A percentile compares a stretch with the other conserved stretches of the same genome.
These are phyloP conservation scores for Laticauda colubrina DNA, from an alignment of 2,113 vertebrate genomes.

Conservation along the genomic window DNA sequence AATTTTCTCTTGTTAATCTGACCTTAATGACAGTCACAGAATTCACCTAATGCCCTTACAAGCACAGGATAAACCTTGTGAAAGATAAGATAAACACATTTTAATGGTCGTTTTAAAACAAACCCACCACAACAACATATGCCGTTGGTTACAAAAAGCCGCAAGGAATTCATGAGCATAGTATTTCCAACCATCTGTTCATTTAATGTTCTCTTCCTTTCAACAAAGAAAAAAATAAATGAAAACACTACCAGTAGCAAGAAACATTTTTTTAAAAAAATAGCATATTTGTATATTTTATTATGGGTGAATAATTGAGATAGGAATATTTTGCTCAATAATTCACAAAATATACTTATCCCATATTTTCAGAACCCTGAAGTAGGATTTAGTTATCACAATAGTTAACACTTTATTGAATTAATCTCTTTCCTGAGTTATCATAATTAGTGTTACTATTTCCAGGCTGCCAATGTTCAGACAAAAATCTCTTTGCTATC, in stretches of 20 bases:
- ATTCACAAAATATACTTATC: not conserved
- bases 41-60: not conserved
- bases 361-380: not conserved
- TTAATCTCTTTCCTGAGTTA: not conserved
- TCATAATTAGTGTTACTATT: not conserved
- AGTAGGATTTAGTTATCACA: not conserved
- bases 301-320: not conserved
- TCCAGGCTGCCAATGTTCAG: not conserved
- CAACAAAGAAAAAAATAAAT: not conserved
- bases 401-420: not conserved
- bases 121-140: not conserved
- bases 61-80: not conserved
- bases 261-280: not conserved
- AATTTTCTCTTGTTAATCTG: not conserved
- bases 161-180: not conserved
- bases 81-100: not conserved
- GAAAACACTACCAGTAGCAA: not conserved
- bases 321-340: not conserved
- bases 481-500: not conserved
- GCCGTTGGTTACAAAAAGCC: not conserved
- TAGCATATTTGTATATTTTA: not conserved
- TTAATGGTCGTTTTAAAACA: not conserved
- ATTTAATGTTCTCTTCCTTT: not conserved
- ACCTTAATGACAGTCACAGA: not conserved
- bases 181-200: conserved; percentile 17